Base-by-base conservation (phyloP, 2,797 vertebrate species). In the Pseudochirops cupreus region DNA sequence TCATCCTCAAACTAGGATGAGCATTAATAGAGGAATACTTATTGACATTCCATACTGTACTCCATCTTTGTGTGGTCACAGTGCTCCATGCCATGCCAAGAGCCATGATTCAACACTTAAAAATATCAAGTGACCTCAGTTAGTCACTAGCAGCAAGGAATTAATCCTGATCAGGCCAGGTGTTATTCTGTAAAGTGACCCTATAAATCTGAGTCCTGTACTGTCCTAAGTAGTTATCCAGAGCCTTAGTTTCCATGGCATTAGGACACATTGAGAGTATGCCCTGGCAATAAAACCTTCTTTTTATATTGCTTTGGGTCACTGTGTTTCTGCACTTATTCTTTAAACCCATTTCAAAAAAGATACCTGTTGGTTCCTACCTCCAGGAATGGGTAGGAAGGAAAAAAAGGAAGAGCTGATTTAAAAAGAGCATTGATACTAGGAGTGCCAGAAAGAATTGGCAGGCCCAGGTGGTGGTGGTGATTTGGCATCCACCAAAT, bases 381-480 rank as follows among this genome's bases (percentile, higher is more conserved):
- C 0, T 46, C 6, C 21, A 87, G 21, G 39, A 50, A 46, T 26
- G 24, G 10, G 9, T 87, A 50, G 56, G n/a, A 67, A 90, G 39
- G 74, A 58, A 58, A 91, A 29, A 18, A 12, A 82, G 24, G 4
- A 90, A 50, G 3, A 3, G 2, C 91, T 58, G n/a, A n/a, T 74
- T 96, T 95, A n/a, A n/a, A 93, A 91, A 11, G 24, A 91, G 74
- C 58, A 33, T 9, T 29, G 9, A 54, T 93, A 13, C n/a, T 93
- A 0, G 1, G n/a, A 46, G 39, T 1, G 4, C 94, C 82, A 74
- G 5, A 1, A 13, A 56, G n/a, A 93, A 55, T 55, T 87, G 28
- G 91, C 90, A 91, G 29, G 6, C 28, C 91, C 93, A 82, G 12
- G 57, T 93, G 57, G 90, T 26, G 14, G 55, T 21, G 57, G 74